phyloP scores from a whole-genome alignment of 53 echinoderm and acorn worm species.

The Crossaster papposus region DNA sequence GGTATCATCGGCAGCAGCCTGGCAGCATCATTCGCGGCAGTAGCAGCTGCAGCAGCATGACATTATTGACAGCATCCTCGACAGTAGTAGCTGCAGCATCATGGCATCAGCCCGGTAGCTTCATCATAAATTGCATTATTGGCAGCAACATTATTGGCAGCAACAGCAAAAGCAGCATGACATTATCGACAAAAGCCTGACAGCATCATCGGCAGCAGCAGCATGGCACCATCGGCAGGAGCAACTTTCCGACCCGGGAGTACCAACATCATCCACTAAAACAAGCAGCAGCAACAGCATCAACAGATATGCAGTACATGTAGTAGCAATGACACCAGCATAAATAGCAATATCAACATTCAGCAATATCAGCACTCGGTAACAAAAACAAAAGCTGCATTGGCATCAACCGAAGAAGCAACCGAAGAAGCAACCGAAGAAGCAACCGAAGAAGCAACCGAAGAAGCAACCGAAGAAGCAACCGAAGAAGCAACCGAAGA shows the following conservation, averaged over 20 bases:
- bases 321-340: background rate
- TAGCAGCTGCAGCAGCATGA: too few species aligned
- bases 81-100: background rate
- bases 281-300: constrained; percentile 2
- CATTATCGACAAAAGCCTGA: background rate
- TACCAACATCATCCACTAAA: background rate
- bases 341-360: background rate
- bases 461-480: too few species aligned
- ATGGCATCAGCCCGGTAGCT: background rate
- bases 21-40: background rate
- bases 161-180: constrained; percentile 9
- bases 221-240: background rate
- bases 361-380: background rate
- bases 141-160: background rate
- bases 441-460: too few species aligned
- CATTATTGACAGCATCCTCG: background rate
- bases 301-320: background rate
- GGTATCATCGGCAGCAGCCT: too few species aligned
- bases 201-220: background rate
- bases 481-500: too few species aligned
- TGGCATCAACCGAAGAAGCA: background rate
- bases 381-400: background rate
- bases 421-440: too few species aligned
- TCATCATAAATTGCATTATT: too few species aligned
- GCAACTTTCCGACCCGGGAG: too few species aligned